Evolutionary conservation across 2,113 vertebrate species (phyloP).

Genomic region (Lepus timidus): DNA sequence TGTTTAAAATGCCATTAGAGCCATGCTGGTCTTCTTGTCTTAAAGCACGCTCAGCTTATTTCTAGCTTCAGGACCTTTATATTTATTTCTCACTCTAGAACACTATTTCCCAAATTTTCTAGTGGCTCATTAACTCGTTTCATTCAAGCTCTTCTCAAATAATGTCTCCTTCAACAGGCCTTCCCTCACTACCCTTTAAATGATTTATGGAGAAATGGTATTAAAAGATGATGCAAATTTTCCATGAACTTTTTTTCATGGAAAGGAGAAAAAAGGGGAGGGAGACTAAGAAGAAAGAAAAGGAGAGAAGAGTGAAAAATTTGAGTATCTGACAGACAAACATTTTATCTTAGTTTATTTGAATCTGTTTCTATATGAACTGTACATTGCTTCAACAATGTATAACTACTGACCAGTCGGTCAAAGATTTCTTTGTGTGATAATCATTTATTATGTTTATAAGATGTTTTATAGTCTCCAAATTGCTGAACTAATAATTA

Average conservation of each 20-base stretch:
- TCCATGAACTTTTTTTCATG: too few relatives aligned
- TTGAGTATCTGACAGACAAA: neutral
- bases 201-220: neutral
- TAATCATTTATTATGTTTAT: conserved; percentile 49
- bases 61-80: neutral
- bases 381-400: conserved; percentile 8
- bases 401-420: neutral
- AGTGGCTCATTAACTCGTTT: neutral
- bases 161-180: neutral
- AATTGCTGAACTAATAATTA: neutral
- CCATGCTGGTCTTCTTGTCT: neutral
- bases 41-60: neutral
- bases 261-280: too few relatives aligned
- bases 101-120: conserved; percentile 2
- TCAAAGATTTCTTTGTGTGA: neutral
- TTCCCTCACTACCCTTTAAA: neutral
- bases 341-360: conserved; percentile 25
- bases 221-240: too few relatives aligned
- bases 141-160: conserved; percentile 28
- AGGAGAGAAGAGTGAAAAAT: neutral
- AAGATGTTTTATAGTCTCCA: conserved; percentile 15
- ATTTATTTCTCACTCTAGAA: conserved; percentile 31
- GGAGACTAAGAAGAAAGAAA: neutral
- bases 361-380: conserved; percentile 10
- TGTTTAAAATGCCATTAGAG: neutral